A percentile compares a stretch with the other conserved stretches of the same genome.
Evolutionary conservation across 1,140 invertebrate species (phyloP).

Genomic region (Tetragnatha versicolor): DNA sequence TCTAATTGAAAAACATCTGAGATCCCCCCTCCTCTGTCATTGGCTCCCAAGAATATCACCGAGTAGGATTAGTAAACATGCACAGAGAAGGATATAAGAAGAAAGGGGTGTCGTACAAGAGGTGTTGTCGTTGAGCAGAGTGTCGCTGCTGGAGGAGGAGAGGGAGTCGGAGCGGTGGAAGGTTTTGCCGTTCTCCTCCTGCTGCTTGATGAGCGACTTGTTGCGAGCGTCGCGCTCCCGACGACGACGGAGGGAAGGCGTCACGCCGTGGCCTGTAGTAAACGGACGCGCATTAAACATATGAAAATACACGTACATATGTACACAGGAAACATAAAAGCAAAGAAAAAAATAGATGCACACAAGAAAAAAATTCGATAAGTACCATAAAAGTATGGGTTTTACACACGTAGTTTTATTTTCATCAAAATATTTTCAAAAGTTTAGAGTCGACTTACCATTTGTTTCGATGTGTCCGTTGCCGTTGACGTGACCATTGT

Average conservation of each 20-base stretch:
- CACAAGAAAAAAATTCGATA: too few relatives aligned
- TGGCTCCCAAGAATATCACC: too few relatives aligned
- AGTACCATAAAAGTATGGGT: too few relatives aligned
- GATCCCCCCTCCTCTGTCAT: too few relatives aligned
- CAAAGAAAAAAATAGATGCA: neutral
- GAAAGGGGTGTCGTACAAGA: conserved; percentile 1
- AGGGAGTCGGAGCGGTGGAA: conserved; percentile 77
- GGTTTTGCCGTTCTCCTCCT: conserved; percentile 68
- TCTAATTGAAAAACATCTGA: too few relatives aligned
- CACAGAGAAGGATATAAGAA: neutral
- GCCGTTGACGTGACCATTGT: conserved; percentile 22
- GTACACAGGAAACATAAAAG: too few relatives aligned
- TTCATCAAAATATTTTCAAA: too few relatives aligned
- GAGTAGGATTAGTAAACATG: too few relatives aligned
- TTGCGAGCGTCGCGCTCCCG: conserved; percentile 57
- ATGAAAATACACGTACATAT: too few relatives aligned
- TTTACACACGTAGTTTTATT: too few relatives aligned
- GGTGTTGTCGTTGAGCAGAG: conserved; percentile 26
- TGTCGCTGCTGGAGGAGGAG: conserved; percentile 69
- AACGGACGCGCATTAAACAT: neutral
- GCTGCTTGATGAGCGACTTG: conserved; percentile 56
- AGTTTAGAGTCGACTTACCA: neutral
- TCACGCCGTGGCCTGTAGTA: conserved; percentile 47
- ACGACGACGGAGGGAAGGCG: conserved; percentile 38
- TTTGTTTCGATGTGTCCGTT: conserved; percentile 17